Conservation (phyloP, 2,888 invertebrate genomes). For the Lasioglossum marginatum region DNA sequence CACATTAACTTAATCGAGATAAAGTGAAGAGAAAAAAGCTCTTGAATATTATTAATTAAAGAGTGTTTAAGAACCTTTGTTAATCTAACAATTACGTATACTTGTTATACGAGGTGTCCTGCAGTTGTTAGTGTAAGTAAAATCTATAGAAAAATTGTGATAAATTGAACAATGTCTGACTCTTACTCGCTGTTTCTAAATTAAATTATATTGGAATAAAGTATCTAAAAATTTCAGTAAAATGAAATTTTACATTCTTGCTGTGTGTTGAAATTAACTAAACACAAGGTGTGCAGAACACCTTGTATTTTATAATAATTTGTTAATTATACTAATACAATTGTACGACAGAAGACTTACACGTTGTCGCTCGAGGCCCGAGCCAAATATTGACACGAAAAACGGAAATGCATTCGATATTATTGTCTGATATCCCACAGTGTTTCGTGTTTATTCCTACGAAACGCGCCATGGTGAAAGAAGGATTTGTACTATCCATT, state of each 20-base stretch:
- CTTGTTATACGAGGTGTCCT: background rate
- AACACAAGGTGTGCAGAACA: too few species aligned
- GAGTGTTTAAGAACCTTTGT: background rate
- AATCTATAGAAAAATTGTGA: background rate
- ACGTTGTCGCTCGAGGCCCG: background rate
- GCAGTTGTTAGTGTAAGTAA: background rate
- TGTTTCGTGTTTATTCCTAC: conserved; percentile 48
- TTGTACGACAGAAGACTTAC: background rate
- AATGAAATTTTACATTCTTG: background rate
- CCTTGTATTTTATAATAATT: background rate
- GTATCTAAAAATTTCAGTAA: background rate
- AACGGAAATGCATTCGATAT: conserved; percentile 38
- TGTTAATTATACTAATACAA: background rate
- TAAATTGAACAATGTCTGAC: background rate
- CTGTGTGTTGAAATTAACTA: background rate
- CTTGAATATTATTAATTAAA: background rate
- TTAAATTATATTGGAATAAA: background rate
- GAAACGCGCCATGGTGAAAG: conserved; percentile 46
- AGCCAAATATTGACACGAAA: conserved; percentile 4
- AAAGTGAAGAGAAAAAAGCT: background rate
- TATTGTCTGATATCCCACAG: conserved; percentile 60
- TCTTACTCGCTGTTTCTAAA: background rate
- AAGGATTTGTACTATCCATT: conserved; percentile 61
- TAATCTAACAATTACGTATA: background rate
- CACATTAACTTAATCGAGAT: background rate